Conservation (phyloP, 2,113 vertebrate genomes). For the Chelonoidis abingdonii region DNA sequence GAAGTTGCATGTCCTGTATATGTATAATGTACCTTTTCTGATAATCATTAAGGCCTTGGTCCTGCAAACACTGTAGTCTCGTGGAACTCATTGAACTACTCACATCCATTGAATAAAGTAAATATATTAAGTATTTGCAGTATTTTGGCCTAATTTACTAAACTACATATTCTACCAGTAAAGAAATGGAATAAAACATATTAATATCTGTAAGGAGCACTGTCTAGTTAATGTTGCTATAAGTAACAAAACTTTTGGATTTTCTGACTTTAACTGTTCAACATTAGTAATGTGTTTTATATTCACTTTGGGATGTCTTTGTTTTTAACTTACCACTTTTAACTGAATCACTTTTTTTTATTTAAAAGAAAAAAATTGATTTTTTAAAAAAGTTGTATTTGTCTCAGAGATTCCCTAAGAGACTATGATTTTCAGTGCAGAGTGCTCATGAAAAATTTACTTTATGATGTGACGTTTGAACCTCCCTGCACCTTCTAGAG, state of each 20-base stretch:
- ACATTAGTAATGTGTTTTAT: background rate
- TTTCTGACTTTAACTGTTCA: background rate
- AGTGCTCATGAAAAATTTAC: background rate
- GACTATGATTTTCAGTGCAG: too few species aligned
- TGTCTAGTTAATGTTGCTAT: background rate
- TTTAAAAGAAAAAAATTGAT: background rate
- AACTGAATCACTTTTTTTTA: background rate
- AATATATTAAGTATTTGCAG: fast-evolving
- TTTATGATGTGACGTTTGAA: background rate
- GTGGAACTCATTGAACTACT: background rate
- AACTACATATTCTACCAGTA: background rate
- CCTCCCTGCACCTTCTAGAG: background rate
- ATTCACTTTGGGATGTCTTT: background rate
- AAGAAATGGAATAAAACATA: background rate
- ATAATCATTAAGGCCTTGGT: background rate
- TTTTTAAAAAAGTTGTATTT: background rate
- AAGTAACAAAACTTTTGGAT: background rate
- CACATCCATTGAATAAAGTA: background rate
- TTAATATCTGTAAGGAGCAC: background rate
- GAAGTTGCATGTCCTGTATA: background rate
- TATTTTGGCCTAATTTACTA: background rate
- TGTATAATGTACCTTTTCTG: background rate
- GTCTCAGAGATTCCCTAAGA: too few species aligned
- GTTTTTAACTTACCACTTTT: background rate
- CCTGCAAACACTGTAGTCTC: background rate